These are phyloP conservation scores for Hippoglossus hippoglossus DNA, from an alignment of 2,797 vertebrate species.

Conservation along the genomic window DNA sequence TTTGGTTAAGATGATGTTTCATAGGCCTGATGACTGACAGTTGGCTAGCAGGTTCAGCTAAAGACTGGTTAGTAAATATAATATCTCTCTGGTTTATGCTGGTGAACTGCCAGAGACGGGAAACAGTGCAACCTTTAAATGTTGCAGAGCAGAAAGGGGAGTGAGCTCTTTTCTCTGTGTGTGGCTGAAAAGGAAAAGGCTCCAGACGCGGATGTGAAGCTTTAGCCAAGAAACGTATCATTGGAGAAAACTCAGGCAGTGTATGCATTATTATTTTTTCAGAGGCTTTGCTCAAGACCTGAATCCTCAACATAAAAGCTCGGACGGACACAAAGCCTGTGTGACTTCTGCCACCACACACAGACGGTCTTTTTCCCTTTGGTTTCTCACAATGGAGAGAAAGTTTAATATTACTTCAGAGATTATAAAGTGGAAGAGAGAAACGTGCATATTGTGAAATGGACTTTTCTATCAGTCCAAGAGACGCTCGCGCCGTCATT, in stretches of 20 bases:
- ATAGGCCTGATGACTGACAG: too few species aligned
- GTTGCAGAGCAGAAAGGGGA: slow-evolving; percentile 8
- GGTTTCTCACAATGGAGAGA: slow-evolving; percentile 30
- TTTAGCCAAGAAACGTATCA: background rate
- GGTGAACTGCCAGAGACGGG: too few species aligned
- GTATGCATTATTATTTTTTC: slow-evolving; percentile 2
- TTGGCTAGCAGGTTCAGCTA: too few species aligned
- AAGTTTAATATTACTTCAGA: slow-evolving; percentile 66
- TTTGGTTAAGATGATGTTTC: too few species aligned
- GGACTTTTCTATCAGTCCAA: slow-evolving; percentile 64
- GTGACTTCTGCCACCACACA: background rate
- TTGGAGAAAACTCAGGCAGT: slow-evolving; percentile 3
- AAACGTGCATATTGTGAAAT: slow-evolving; percentile 62
- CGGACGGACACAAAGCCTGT: slow-evolving; percentile 16
- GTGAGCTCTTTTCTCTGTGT: background rate
- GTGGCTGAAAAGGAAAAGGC: slow-evolving; percentile 16
- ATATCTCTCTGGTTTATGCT: too few species aligned
- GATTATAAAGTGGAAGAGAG: slow-evolving; percentile 46
- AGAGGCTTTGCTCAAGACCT: slow-evolving; percentile 24
- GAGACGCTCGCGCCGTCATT: slow-evolving; percentile 55
- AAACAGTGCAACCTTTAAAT: background rate
- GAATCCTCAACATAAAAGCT: slow-evolving; percentile 20
- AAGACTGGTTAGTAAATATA: too few species aligned
- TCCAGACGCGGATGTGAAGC: background rate
- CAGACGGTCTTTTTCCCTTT: background rate